Conservation (phyloP, 1,140 invertebrate genomes). For the Drosophila grimshawi region DNA sequence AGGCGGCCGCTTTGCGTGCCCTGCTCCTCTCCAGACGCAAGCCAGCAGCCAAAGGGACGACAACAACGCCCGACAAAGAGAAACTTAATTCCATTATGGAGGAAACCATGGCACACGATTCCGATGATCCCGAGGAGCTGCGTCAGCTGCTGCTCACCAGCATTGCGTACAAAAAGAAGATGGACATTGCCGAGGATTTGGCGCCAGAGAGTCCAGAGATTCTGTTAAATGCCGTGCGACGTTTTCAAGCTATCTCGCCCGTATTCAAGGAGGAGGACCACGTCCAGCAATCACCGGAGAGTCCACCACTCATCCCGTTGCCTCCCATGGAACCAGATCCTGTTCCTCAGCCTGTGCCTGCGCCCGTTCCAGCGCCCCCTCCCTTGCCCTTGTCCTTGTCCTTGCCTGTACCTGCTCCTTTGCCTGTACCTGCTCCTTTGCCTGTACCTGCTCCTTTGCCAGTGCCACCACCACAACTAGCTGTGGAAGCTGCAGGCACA, state of each 20-base stretch:
- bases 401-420: not conserved
- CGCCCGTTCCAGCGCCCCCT: not conserved
- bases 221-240: constrained; percentile 72
- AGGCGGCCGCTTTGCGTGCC: constrained; percentile 71
- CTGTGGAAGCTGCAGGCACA: not conserved
- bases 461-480: not conserved
- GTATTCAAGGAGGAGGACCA: not conserved
- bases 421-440: not conserved
- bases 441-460: too few species aligned
- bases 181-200: not conserved
- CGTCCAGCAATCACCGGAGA: too few species aligned
- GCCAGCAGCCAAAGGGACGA: constrained; percentile 5
- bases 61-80: not conserved
- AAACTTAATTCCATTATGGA: constrained; percentile 2
- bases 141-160: constrained; percentile 57
- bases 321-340: not conserved
- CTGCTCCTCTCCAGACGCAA: constrained; percentile 66
- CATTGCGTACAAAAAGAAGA: constrained; percentile 54
- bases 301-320: not conserved
- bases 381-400: constrained; percentile 15
- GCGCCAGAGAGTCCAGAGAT: constrained; percentile 50
- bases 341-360: not conserved
- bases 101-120: constrained; percentile 15
- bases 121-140: constrained; percentile 67
- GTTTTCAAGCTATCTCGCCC: constrained; percentile 39